Evolutionary conservation across 2,888 invertebrate genomes (phyloP).

Genomic region (Oscheius sp.): DNA sequence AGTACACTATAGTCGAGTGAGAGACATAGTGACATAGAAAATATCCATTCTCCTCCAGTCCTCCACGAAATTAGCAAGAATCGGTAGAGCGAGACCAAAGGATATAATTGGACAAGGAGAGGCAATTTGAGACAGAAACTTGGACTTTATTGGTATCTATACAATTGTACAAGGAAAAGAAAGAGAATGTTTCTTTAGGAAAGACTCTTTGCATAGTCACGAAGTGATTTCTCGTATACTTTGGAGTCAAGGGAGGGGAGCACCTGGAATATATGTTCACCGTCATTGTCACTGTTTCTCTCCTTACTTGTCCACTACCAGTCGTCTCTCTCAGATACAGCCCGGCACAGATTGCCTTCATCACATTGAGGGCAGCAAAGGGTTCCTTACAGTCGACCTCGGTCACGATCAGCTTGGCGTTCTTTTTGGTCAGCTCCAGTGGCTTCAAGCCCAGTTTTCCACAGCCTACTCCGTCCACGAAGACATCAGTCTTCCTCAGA

Average conservation of each 20-base stretch:
- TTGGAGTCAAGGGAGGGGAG: slow-evolving; percentile 12
- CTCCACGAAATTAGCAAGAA: not conserved
- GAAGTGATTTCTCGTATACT: slow-evolving; percentile 17
- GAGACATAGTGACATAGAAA: too few species aligned
- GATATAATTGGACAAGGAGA: not conserved
- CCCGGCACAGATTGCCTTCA: slow-evolving; percentile 36
- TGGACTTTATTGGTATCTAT: slow-evolving; percentile 7
- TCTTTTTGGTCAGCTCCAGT: slow-evolving; percentile 27
- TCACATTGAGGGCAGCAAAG: slow-evolving; percentile 33
- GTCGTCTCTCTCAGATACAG: slow-evolving; percentile 31
- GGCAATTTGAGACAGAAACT: not conserved
- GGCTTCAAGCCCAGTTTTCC: slow-evolving; percentile 19
- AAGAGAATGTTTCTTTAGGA: slow-evolving; percentile 1
- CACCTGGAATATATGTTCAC: slow-evolving; percentile 15
- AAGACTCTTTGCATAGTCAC: slow-evolving; percentile 14
- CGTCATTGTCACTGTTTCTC: too few species aligned
- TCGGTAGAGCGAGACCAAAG: not conserved
- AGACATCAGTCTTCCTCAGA: slow-evolving; percentile 34
- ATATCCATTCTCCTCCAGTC: not conserved
- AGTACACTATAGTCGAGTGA: not conserved
- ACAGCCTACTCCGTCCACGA: slow-evolving; percentile 33
- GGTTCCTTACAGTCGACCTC: slow-evolving; percentile 37
- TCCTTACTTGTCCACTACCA: slow-evolving; percentile 22
- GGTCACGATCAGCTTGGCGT: slow-evolving; percentile 36
- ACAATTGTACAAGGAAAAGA: not conserved